These are phyloP conservation scores for Xenentodon cancila DNA, from an alignment of 2,797 vertebrate genomes.

Conservation along the genomic window DNA sequence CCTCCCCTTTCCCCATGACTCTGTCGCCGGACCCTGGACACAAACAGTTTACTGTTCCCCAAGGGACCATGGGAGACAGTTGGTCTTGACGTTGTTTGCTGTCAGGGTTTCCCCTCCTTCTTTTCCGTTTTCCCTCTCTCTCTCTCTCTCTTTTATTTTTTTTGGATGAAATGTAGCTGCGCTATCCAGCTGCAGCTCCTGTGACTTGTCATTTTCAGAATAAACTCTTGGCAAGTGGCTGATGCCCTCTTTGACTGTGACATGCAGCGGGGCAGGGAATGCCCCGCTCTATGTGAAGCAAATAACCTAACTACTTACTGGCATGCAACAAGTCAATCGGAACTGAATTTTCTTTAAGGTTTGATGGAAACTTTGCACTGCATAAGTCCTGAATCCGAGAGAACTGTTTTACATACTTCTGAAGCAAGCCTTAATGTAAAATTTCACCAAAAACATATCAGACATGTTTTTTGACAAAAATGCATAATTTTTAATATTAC, in stretches of 20 bases:
- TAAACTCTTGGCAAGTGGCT: slow-evolving; percentile 26
- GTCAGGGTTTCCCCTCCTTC: slow-evolving; percentile 48
- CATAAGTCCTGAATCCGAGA: not conserved
- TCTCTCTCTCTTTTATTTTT: not conserved
- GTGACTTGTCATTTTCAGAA: slow-evolving; percentile 25
- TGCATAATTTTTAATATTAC: no score
- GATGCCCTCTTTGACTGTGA: slow-evolving; percentile 35
- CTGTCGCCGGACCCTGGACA: slow-evolving; percentile 63
- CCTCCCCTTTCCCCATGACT: slow-evolving; percentile 44
- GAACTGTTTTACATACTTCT: slow-evolving; percentile 4
- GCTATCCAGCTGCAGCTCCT: slow-evolving; percentile 16
- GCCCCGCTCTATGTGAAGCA: slow-evolving; percentile 30
- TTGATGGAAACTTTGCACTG: slow-evolving; percentile 10
- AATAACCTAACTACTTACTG: slow-evolving; percentile 19
- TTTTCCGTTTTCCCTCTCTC: not conserved
- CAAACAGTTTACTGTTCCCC: slow-evolving; percentile 73
- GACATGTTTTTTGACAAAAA: no score
- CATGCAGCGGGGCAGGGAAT: slow-evolving; percentile 39
- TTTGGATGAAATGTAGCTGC: slow-evolving; percentile 19
- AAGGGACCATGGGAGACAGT: slow-evolving; percentile 62
- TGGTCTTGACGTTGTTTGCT: slow-evolving; percentile 63
- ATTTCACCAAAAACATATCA: no score
- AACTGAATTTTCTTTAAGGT: slow-evolving; percentile 46
- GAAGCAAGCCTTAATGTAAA: no score
- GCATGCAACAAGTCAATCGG: slow-evolving; percentile 20